phyloP scores from a whole-genome alignment of 2,113 vertebrate genomes.

The Murina feae region DNA sequence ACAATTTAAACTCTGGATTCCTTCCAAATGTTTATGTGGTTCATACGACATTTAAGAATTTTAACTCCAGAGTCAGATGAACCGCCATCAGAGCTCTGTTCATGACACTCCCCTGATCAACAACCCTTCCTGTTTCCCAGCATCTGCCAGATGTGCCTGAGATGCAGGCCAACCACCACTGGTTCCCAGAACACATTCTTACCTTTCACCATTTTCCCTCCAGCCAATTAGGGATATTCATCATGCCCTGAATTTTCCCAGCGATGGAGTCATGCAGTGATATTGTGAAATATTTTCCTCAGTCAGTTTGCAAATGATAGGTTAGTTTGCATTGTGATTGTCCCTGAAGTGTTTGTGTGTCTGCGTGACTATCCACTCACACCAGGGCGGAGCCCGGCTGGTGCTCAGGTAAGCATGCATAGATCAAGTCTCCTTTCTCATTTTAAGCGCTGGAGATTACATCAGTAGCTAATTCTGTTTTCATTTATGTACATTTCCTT shows the following conservation, averaged over 20 bases:
- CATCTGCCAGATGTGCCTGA: neutral
- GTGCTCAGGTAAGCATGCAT: neutral
- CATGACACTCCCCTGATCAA: neutral
- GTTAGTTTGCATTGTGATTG: slow-evolving; percentile 48
- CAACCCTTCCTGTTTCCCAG: neutral
- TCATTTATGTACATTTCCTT: slow-evolving; percentile 36
- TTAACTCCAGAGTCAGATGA: slow-evolving; percentile 32
- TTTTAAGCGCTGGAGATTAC: slow-evolving; percentile 45
- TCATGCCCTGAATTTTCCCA: slow-evolving; percentile 40
- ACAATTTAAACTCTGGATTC: slow-evolving; percentile 36
- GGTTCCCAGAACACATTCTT: slow-evolving; percentile 14
- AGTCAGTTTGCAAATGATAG: slow-evolving; percentile 57
- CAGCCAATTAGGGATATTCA: slow-evolving; percentile 7
- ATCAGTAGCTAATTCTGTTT: slow-evolving; percentile 15
- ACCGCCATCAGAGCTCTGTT: neutral
- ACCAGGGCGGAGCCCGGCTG: neutral
- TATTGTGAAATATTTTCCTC: slow-evolving; percentile 55
- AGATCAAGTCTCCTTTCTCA: slow-evolving; percentile 6
- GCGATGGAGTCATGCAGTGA: neutral
- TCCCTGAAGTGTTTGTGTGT: slow-evolving; percentile 33
- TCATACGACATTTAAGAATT: slow-evolving; percentile 33
- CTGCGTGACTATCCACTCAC: slow-evolving; percentile 10
- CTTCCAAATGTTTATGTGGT: slow-evolving; percentile 38
- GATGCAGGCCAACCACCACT: neutral
- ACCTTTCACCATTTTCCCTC: neutral